Conservation (phyloP, 2,113 vertebrate species). For the Archocentrus centrarchus region DNA sequence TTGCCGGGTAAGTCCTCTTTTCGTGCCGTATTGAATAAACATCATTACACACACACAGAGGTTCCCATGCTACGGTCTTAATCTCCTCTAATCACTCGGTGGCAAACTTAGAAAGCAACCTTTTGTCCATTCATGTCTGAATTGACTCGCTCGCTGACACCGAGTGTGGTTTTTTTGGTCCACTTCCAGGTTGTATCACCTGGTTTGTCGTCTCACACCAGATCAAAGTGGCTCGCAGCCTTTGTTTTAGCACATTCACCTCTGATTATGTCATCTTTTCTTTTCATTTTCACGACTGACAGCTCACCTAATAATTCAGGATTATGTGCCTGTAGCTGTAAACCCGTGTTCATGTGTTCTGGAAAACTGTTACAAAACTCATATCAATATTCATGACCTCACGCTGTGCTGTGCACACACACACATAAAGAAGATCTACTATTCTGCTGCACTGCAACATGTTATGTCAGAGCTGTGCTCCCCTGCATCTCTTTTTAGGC, state of each 20-base stretch:
- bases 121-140: conserved; percentile 6
- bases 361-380: background rate
- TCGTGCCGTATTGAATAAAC: background rate
- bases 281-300: background rate
- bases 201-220: conserved; percentile 3
- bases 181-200: conserved; percentile 6
- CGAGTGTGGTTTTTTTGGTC: background rate
- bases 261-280: background rate
- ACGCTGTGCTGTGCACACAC: background rate
- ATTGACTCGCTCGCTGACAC: background rate
- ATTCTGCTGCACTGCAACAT: background rate
- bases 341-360: background rate
- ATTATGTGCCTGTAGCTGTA: background rate
- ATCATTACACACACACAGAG: background rate
- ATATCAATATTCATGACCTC: conserved; percentile 22
- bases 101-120: conserved; percentile 11
- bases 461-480: rapidly evolving
- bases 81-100: background rate
- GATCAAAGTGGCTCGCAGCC: conserved; percentile 24
- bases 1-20: conserved; percentile 1
- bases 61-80: background rate
- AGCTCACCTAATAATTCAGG: background rate
- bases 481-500: background rate
- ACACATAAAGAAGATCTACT: background rate
- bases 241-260: conserved; percentile 25